These are phyloP conservation scores for Chrysogorgia sp. DNA, from an alignment of 92 coral and sea anemone genomes.

Conservation along the genomic window DNA sequence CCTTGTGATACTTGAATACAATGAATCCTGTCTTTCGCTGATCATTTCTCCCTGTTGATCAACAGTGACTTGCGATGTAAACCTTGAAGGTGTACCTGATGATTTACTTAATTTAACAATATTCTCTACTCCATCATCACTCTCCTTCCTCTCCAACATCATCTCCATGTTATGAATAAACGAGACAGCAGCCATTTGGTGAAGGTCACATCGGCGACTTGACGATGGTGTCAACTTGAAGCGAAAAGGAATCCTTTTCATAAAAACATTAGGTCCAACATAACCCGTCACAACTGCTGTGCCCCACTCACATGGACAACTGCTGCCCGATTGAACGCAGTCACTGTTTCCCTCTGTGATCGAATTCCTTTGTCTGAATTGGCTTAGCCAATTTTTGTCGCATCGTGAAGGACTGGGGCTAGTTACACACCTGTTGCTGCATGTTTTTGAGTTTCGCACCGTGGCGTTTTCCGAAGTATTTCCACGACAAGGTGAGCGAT, in stretches of 20 bases:
- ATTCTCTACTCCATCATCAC: conserved; percentile 13
- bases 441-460: neutral
- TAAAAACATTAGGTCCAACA: conserved; percentile 23
- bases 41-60: conserved; percentile 41
- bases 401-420: neutral
- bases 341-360: neutral
- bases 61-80: conserved; percentile 74
- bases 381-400: neutral
- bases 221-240: neutral
- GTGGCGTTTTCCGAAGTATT: neutral
- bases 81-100: conserved; percentile 70
- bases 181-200: conserved; percentile 33
- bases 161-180: conserved; percentile 27
- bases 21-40: neutral
- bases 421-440: conserved; percentile 7
- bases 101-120: conserved; percentile 69
- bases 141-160: neutral
- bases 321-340: neutral
- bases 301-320: conserved; percentile 11
- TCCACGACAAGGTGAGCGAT: neutral
- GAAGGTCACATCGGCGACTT: neutral
- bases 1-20: neutral
- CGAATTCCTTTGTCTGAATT: neutral
- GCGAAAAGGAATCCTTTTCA: conserved; percentile 12
- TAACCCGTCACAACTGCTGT: neutral